These are phyloP conservation scores for Alethe diademata DNA, from an alignment of 2,113 vertebrate genomes.

Conservation along the genomic window DNA sequence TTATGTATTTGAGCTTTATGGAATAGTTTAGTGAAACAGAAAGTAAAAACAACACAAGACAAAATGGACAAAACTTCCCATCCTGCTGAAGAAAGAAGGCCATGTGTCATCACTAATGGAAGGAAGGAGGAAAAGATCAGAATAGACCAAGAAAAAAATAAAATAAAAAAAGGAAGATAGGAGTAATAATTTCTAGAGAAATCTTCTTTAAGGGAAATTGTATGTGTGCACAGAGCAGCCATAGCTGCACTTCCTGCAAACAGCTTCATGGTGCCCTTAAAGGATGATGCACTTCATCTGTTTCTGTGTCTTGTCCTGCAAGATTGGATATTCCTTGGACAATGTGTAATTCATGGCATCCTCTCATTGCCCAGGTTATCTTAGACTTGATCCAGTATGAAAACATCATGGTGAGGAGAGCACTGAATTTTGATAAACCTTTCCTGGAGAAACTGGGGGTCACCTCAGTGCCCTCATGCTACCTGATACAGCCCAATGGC, in stretches of 20 bases:
- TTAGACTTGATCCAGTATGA: conserved; percentile 87
- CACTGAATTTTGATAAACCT: conserved; percentile 72
- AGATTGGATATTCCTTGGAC: background rate
- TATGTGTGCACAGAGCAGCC: background rate
- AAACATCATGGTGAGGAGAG: conserved; percentile 80
- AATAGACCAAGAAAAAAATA: background rate
- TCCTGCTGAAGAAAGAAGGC: background rate
- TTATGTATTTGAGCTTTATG: background rate
- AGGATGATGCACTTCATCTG: background rate
- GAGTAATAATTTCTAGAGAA: background rate
- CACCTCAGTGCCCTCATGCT: conserved; percentile 77
- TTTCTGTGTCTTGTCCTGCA: background rate
- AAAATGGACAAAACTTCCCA: background rate
- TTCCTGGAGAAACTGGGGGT: conserved; percentile 81
- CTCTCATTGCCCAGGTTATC: conserved; percentile 78
- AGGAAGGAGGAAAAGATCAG: background rate
- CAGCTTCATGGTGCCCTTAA: background rate
- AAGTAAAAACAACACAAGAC: background rate
- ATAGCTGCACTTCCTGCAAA: background rate
- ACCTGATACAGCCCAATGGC: conserved; percentile 86
- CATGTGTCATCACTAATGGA: background rate
- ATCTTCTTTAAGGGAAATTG: background rate
- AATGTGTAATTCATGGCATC: background rate
- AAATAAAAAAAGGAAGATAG: background rate
- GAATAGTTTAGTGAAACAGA: background rate